Percentiles rank a stretch among this genome's conserved stretches.
These are phyloP conservation scores for Aspiorhynchus laticeps DNA, from an alignment of 2,113 vertebrate genomes.

Conservation along the genomic window DNA sequence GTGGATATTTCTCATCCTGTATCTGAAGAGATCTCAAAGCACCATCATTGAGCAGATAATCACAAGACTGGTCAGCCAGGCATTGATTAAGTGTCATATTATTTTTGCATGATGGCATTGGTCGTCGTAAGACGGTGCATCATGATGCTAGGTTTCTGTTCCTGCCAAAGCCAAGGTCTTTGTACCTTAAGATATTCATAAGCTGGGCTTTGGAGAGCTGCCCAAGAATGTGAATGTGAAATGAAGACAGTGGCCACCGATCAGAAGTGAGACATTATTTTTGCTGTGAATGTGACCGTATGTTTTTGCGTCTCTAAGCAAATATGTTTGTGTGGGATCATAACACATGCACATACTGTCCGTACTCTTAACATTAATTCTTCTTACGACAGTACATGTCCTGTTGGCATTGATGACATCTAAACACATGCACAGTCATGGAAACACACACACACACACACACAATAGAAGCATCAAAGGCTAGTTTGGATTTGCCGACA, in stretches of 20 bases:
- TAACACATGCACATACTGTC: neutral
- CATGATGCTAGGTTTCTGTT: neutral
- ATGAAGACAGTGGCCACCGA: conserved; percentile 39
- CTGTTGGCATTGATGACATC: neutral
- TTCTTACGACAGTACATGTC: no score
- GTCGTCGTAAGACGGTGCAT: neutral
- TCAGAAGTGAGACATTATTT: conserved; percentile 8
- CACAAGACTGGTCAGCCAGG: neutral
- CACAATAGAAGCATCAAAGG: conserved; percentile 64
- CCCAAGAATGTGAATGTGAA: conserved; percentile 26
- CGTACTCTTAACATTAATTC: no score
- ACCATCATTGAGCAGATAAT: neutral
- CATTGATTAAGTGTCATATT: neutral
- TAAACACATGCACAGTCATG: conserved; percentile 25
- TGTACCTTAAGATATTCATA: conserved; percentile 46
- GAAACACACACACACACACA: neutral
- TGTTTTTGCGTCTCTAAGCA: neutral
- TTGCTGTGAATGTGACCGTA: neutral
- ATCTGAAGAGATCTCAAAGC: neutral
- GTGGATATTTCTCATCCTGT: neutral
- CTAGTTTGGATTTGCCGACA: conserved; percentile 40
- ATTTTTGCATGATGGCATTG: neutral
- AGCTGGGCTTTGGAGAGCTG: conserved; percentile 44
- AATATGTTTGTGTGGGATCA: neutral
- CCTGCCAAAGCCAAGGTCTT: conserved; percentile 17